phyloP scores from a whole-genome alignment of 2,113 vertebrate species.

The Engraulis encrasicolus region DNA sequence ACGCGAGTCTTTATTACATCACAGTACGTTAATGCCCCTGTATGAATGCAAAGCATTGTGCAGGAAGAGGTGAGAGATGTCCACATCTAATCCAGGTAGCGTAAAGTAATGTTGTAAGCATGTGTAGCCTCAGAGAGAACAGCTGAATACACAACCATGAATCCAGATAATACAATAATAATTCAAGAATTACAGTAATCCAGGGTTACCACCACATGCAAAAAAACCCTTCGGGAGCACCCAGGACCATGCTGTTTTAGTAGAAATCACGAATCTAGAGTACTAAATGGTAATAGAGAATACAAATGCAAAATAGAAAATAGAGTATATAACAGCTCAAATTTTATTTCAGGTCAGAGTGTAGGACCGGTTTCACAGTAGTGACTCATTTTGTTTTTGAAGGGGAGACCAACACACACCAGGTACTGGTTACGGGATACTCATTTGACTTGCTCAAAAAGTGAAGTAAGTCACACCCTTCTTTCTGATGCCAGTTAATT shows the following conservation, averaged over 20 bases:
- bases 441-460: too few relatives aligned
- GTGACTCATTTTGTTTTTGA: too few relatives aligned
- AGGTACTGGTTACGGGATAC: too few relatives aligned
- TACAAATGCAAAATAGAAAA: too few relatives aligned
- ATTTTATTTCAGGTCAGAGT: not conserved
- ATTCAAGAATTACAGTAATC: too few relatives aligned
- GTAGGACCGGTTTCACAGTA: too few relatives aligned
- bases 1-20: not conserved
- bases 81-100: not conserved
- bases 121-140: not conserved
- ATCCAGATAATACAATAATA: too few relatives aligned
- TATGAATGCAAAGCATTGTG: not conserved
- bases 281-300: not conserved
- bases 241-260: not conserved
- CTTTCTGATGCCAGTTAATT: not conserved
- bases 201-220: not conserved
- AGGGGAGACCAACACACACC: too few relatives aligned
- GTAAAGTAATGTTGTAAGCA: not conserved
- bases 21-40: not conserved
- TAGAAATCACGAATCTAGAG: too few relatives aligned
- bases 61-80: not conserved
- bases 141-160: not conserved
- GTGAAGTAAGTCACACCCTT: too few relatives aligned
- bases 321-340: too few relatives aligned
- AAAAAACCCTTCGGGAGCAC: not conserved